Evolutionary conservation across 2,888 invertebrate genomes (phyloP).

Genomic region (Hofmannophila pseudospretella): DNA sequence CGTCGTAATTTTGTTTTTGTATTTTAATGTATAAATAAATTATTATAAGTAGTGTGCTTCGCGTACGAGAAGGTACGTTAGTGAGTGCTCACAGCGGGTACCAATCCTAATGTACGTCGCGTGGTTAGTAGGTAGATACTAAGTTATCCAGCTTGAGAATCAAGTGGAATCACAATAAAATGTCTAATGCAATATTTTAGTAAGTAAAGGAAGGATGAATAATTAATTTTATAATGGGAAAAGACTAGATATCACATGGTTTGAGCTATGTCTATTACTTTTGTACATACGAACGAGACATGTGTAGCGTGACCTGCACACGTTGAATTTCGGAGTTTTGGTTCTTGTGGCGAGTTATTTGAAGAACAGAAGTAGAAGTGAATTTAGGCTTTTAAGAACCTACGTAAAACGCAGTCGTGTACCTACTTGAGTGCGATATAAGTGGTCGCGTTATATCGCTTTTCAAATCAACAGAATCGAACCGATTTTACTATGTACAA

Average conservation of each 20-base stretch:
- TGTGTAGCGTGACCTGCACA: conserved; percentile 29
- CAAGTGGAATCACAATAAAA: conserved; percentile 6
- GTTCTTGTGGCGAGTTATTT: conserved; percentile 21
- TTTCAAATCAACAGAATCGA: conserved; percentile 22
- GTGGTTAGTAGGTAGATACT: conserved; percentile 4
- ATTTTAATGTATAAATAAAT: conserved; percentile 20
- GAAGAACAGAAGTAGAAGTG: conserved; percentile 9
- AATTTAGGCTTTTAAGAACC: conserved; percentile 32
- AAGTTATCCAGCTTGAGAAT: not conserved
- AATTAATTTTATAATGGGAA: conserved; percentile 47
- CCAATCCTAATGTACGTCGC: conserved; percentile 9
- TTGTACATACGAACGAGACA: conserved; percentile 14
- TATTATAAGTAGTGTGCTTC: conserved; percentile 15
- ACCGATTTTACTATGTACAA: conserved; percentile 29
- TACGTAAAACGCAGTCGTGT: conserved; percentile 26
- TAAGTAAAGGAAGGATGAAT: conserved; percentile 41
- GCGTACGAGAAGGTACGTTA: conserved; percentile 8
- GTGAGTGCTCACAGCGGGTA: conserved; percentile 18
- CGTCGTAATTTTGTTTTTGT: conserved; percentile 28
- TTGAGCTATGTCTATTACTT: conserved; percentile 65
- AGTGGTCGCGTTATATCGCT: conserved; percentile 18
- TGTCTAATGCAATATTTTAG: conserved; percentile 14
- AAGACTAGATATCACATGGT: conserved; percentile 77
- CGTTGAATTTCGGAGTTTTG: conserved; percentile 33
- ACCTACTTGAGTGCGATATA: conserved; percentile 28